A percentile compares a stretch with the other conserved stretches of the same genome.
Evolutionary conservation across 2,888 invertebrate species (phyloP).

Genomic region (Exocentrus adspersus): DNA sequence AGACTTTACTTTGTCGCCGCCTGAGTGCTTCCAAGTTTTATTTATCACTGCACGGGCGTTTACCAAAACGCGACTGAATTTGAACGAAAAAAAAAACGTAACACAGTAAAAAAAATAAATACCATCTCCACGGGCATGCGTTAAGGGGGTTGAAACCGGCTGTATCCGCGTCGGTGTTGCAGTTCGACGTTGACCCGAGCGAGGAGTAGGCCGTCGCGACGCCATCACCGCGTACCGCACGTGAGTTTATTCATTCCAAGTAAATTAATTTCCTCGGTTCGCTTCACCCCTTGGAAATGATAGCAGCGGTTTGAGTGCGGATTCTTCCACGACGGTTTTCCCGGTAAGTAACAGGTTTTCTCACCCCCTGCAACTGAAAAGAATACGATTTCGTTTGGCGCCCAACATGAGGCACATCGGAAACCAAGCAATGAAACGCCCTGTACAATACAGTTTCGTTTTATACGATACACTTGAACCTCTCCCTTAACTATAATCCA

Average conservation of each 20-base stretch:
- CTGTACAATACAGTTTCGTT: too few relatives aligned
- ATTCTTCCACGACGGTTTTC: background rate
- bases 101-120: background rate
- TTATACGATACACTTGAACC: too few relatives aligned
- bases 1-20: background rate
- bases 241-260: conserved; percentile 12
- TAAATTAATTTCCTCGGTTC: conserved; percentile 10
- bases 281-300: conserved; percentile 16
- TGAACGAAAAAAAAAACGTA: too few relatives aligned
- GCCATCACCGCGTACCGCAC: conserved; percentile 18
- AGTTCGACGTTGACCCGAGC: conserved; percentile 28
- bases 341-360: conserved; percentile 7
- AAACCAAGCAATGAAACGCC: too few relatives aligned
- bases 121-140: conserved; percentile 38
- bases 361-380: too few relatives aligned
- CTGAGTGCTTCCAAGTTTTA: background rate
- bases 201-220: conserved; percentile 29
- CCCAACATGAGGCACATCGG: too few relatives aligned
- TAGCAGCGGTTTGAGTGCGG: conserved; percentile 10
- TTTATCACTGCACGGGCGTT: background rate
- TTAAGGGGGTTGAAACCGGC: conserved; percentile 23
- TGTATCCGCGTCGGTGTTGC: conserved; percentile 16
- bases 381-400: too few relatives aligned
- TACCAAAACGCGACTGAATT: too few relatives aligned
- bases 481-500: too few relatives aligned